phyloP scores from a whole-genome alignment of 2,888 invertebrate genomes.

The Bursaphelenchus okinawaensis region DNA sequence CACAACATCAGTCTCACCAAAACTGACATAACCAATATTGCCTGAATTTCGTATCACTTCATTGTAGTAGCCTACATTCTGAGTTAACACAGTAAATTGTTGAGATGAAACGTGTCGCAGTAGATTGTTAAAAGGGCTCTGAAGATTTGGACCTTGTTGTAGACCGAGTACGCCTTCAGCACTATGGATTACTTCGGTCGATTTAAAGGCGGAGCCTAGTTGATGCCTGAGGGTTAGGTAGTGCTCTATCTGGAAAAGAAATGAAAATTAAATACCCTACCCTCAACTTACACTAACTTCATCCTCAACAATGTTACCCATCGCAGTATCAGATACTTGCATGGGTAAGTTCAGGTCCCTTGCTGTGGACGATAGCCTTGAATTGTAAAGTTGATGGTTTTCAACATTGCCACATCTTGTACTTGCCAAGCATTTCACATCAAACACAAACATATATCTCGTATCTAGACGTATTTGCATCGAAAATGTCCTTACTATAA shows the following conservation, averaged over 20 bases:
- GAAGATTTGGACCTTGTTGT: background rate
- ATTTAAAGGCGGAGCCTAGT: background rate
- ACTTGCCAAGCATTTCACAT: background rate
- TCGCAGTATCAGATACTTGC: background rate
- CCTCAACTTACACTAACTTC: background rate
- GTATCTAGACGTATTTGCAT: background rate
- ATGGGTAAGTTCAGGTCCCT: background rate
- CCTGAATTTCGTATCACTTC: background rate
- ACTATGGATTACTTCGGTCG: background rate
- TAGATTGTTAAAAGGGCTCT: background rate
- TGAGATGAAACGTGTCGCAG: background rate
- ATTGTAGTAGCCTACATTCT: background rate
- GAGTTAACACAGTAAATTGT: background rate
- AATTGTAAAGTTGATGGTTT: background rate
- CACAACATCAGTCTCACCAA: background rate
- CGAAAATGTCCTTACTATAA: too few species aligned
- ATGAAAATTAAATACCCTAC: background rate
- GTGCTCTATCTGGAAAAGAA: background rate
- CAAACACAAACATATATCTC: background rate
- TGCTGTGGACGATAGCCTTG: background rate
- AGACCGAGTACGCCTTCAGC: background rate
- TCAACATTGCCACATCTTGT: background rate
- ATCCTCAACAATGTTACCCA: background rate
- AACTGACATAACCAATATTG: background rate
- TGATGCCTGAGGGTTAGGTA: background rate